Conservation (phyloP, 2,888 invertebrate genomes). For the Pammene aurita region DNA sequence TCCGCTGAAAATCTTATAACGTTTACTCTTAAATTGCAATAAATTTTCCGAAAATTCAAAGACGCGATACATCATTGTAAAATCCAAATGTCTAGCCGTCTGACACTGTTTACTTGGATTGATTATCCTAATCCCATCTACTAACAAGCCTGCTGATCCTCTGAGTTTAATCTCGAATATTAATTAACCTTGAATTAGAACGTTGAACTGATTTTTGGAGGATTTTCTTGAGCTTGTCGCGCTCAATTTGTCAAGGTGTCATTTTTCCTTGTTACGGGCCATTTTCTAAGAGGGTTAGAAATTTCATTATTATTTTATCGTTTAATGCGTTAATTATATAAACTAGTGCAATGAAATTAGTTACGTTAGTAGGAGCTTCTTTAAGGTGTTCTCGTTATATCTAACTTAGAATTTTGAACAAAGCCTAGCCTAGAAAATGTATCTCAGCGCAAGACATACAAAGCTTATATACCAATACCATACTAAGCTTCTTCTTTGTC, state of each 20-base stretch:
- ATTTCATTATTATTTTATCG: too few species aligned
- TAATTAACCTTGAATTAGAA: conserved; percentile 20
- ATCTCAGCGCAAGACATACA: too few species aligned
- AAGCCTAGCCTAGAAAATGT: too few species aligned
- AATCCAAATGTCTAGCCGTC: conserved; percentile 13
- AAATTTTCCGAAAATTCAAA: too few species aligned
- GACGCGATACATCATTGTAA: neutral
- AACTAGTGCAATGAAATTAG: too few species aligned
- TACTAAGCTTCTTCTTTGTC: too few species aligned
- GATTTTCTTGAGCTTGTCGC: neutral
- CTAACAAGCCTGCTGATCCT: conserved; percentile 16
- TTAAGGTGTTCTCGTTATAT: too few species aligned
- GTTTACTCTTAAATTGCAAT: too few species aligned
- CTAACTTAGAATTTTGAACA: too few species aligned
- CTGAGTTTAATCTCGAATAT: conserved; percentile 22
- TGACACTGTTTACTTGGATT: conserved; percentile 1
- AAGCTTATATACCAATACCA: too few species aligned
- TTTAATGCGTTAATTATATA: too few species aligned
- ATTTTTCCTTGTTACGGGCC: neutral
- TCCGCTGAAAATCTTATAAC: neutral
- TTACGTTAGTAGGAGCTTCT: too few species aligned
- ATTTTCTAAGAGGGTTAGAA: neutral
- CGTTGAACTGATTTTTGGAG: neutral
- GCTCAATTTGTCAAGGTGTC: neutral
- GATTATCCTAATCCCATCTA: conserved; percentile 23